Evolutionary conservation across 2,888 invertebrate genomes (phyloP).

Genomic region (Lasioglossum vierecki): DNA sequence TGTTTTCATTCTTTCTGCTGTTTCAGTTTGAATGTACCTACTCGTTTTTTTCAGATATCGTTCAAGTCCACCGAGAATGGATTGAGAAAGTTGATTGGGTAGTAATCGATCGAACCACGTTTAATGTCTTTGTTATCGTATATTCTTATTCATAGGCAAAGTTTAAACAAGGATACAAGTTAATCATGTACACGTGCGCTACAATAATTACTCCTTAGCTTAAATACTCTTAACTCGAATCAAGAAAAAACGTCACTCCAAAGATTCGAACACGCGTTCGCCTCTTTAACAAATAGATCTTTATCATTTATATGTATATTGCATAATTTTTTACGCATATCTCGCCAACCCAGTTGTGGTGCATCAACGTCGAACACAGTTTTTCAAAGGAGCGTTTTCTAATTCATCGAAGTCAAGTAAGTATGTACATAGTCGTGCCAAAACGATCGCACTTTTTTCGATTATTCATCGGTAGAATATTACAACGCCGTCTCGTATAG

Average conservation of each 20-base stretch:
- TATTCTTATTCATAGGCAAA: slow-evolving; percentile 74
- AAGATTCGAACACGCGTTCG: slow-evolving; percentile 53
- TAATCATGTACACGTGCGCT: slow-evolving; percentile 75
- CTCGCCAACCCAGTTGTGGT: slow-evolving; percentile 31
- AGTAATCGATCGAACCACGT: not conserved
- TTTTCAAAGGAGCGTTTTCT: slow-evolving; percentile 30
- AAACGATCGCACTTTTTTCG: not conserved
- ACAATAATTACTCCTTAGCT: slow-evolving; percentile 72
- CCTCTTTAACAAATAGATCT: slow-evolving; percentile 67
- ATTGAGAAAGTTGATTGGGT: not conserved
- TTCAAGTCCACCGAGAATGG: not conserved
- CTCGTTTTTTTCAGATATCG: not conserved
- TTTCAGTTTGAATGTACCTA: not conserved
- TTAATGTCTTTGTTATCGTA: slow-evolving; percentile 62
- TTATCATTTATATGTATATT: slow-evolving; percentile 64
- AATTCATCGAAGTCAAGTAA: not conserved
- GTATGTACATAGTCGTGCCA: not conserved
- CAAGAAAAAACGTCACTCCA: slow-evolving; percentile 57
- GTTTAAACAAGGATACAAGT: slow-evolving; percentile 77
- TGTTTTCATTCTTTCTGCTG: not conserved
- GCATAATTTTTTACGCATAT: slow-evolving; percentile 34
- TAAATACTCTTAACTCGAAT: slow-evolving; percentile 53
- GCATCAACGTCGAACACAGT: slow-evolving; percentile 8
- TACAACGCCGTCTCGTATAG: not conserved
- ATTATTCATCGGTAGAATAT: not conserved